Evolutionary conservation across 2,797 vertebrate species (phyloP), one percentile per base, ranked within the genome.

Genomic region (Hyperoplus immaculatus): DNA sequence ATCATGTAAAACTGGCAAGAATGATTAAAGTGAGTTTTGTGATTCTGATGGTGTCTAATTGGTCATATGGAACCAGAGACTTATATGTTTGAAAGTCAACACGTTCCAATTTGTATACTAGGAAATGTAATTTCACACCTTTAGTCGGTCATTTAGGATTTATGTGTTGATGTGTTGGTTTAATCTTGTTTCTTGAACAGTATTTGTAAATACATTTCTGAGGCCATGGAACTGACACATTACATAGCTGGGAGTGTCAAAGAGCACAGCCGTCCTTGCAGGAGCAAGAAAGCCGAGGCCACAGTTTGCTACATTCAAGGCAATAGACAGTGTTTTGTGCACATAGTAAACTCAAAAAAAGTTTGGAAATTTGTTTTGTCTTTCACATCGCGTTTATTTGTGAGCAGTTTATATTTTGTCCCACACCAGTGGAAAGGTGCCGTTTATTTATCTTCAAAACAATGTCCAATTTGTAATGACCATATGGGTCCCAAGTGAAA

Each of bases 81-180:
- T 47, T 49, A 16, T 1, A 8, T 14, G 15, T 71, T 18, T 38
- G 7, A 46, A 72, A 18, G 51, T 29, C 49, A 4, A 6, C 45
- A 14, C 54, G 12, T 58, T 69, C 8, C 51, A 2, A 6, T 29
- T 57, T 6, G 46, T 11, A 43, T 29, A 42, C 10, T 1, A 43
- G n/a, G 8, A 21, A 54, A 42, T n/a, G 51, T 12, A 29, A 57
- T 74, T 42, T 64, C 43, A 73, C 43, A 65, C 45, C n/a, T 56
- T 65, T 39, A 58, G 5, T 63, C 16, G 57, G 45, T 11, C 21
- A 39, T 49, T 51, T 18, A 10, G 15, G 12, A 38, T 36, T 46
- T 43, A 42, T 10, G 39, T 64, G 66, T 47, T 41, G n/a, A 45
- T 36, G 2, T 57, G 39, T 63, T 63, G 36, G 1, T 63, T 16